Base-by-base conservation (phyloP, 2,797 vertebrate genomes). In the Chloroceryle amazona region DNA sequence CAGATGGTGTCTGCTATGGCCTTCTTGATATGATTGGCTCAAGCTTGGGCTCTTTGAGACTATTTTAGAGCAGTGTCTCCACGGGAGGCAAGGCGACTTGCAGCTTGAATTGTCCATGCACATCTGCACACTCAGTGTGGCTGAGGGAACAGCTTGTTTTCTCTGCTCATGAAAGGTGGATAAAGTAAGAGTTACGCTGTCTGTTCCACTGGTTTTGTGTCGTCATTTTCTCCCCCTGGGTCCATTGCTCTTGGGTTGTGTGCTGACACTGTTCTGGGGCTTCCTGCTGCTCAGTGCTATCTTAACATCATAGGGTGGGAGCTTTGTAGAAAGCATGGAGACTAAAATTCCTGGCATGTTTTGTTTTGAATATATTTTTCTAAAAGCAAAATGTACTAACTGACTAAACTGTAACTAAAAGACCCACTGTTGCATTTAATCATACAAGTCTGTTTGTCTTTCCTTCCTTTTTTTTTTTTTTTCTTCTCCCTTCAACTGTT, bases 401-500 rank as follows among this genome's bases (percentile, higher is more conserved):
- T 91, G 81, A 79, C 88, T 93, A 81, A 94, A 70, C 33, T 81
- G 44, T 85, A 46, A 57, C 85, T 96, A 71, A 78, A 66, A 95
- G 82, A 89, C 71, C 44, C 44, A 35, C 88, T 89, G 63, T 82
- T 93, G 44, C 67, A 81, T 90, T 96, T 96, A 97, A 94, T 98
- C 96, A 98, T 97, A 95, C 74, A 90, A 83, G 95, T 96, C 94
- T 98, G 85, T 98, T 97, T 98, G 86, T 98, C 96, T 97, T 96
- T 95, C 94, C 92, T 93, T 86, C 70, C 87, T 83, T 94, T 86
- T 86, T 88, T 92, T 90, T 29, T 76, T 11, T 4, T 1, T 0
- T 37, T 37, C 14, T 57, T 33, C 23, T 29, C 2, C 12, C 35
- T 80, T 92, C 93, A 89, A 96, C 89, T 96, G 33, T 97, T 93